phyloP scores from a whole-genome alignment of 2,888 invertebrate genomes.

The Catonia carolina region DNA sequence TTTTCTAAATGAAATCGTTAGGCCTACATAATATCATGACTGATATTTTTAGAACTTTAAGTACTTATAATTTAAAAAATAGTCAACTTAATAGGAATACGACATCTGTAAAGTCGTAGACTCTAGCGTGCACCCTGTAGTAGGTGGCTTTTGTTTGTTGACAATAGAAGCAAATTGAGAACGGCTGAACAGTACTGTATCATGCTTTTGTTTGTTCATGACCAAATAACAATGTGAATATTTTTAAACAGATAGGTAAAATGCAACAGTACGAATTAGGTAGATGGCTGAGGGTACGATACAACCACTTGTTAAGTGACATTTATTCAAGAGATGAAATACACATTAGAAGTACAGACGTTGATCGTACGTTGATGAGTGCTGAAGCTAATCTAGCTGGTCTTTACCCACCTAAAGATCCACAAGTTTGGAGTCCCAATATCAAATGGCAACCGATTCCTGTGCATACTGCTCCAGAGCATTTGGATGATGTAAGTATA shows the following conservation, averaged over 20 bases:
- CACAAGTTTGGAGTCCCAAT: conserved; percentile 50
- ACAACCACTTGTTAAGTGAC: conserved; percentile 53
- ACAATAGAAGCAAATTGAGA: too few species aligned
- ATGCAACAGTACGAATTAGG: conserved; percentile 57
- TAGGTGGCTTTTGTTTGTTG: too few species aligned
- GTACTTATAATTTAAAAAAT: too few species aligned
- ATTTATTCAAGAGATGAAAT: conserved; percentile 54
- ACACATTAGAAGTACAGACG: conserved; percentile 63
- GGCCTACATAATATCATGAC: too few species aligned
- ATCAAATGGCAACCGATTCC: conserved; percentile 74
- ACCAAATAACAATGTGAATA: neutral
- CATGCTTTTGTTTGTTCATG: too few species aligned
- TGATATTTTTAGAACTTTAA: too few species aligned
- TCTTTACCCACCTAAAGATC: conserved; percentile 56
- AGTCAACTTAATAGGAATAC: too few species aligned
- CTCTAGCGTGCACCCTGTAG: too few species aligned
- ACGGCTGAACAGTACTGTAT: too few species aligned
- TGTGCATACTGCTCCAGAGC: conserved; percentile 57
- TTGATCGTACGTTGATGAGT: conserved; percentile 68
- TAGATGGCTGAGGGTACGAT: conserved; percentile 55
- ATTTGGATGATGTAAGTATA: conserved; percentile 52
- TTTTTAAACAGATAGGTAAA: conserved; percentile 54
- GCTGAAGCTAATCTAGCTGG: conserved; percentile 63
- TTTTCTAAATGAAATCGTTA: too few species aligned
- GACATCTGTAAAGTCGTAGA: too few species aligned